These are phyloP conservation scores for Calosoma granatense DNA, from an alignment of 1,140 invertebrate genomes.

Conservation along the genomic window DNA sequence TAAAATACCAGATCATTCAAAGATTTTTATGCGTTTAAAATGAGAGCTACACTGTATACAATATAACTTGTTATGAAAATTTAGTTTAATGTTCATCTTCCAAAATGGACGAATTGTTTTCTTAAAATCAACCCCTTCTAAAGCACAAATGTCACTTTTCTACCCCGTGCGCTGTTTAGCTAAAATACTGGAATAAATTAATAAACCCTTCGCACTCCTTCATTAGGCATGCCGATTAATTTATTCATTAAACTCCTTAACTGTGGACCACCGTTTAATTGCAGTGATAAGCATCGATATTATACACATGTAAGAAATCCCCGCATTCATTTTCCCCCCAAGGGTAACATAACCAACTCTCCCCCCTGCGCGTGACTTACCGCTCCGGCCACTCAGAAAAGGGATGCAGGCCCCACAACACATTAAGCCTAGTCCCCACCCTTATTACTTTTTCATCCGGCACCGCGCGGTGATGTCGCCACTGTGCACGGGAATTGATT, in stretches of 20 bases:
- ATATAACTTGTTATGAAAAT: no score
- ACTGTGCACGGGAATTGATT: not conserved
- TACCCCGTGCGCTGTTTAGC: no score
- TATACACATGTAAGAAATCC: not conserved
- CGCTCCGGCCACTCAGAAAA: not conserved
- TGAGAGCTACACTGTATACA: no score
- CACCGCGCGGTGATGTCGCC: not conserved
- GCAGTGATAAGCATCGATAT: not conserved
- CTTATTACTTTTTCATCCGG: slow-evolving; percentile 8
- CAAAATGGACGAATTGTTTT: no score
- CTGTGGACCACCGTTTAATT: not conserved
- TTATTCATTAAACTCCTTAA: slow-evolving; percentile 1
- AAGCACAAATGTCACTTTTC: no score
- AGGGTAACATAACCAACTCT: not conserved
- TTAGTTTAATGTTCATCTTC: no score
- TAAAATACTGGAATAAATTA: no score
- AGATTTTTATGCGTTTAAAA: no score
- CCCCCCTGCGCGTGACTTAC: not conserved
- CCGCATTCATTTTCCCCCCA: not conserved
- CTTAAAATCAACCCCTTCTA: no score
- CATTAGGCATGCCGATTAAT: not conserved
- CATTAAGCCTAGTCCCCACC: not conserved
- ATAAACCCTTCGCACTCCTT: not conserved
- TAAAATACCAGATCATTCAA: no score
- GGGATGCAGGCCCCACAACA: not conserved